Evolutionary conservation across 2,797 vertebrate species (phyloP).

Genomic region (Clarias laeviceps): DNA sequence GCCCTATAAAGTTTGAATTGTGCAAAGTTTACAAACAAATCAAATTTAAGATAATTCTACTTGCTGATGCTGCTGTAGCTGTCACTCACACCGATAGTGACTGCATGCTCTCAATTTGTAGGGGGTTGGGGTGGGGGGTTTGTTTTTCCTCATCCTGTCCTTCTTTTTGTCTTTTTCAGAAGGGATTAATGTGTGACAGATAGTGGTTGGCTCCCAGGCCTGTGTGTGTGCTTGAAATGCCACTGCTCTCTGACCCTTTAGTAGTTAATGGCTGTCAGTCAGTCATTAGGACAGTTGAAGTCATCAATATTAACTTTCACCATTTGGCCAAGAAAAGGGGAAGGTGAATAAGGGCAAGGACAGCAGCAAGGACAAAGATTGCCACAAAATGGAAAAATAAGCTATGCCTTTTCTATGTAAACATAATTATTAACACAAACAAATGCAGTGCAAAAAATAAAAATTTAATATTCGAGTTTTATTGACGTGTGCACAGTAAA

Average conservation of each 20-base stretch:
- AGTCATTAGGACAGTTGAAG: conserved; percentile 49
- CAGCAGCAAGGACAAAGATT: background rate
- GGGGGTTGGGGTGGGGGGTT: background rate
- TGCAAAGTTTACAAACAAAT: conserved; percentile 7
- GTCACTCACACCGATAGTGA: background rate
- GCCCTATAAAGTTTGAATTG: background rate
- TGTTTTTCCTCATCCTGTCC: background rate
- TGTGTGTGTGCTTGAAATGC: conserved; percentile 40
- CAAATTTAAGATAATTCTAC: background rate
- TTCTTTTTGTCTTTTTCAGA: conserved; percentile 6
- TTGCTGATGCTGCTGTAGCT: background rate
- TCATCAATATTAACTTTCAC: conserved; percentile 54
- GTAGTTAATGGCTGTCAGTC: conserved; percentile 49
- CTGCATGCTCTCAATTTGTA: conserved; percentile 5
- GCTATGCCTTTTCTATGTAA: background rate
- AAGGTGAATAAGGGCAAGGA: background rate
- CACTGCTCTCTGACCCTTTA: conserved; percentile 44
- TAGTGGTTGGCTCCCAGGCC: conserved; percentile 35
- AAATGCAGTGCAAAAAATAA: background rate
- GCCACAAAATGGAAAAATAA: background rate
- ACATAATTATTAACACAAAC: background rate
- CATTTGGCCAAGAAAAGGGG: conserved; percentile 30
- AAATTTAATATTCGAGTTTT: too few species aligned
- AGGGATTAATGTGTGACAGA: conserved; percentile 59
- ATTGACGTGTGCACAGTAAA: too few species aligned